Percentiles rank a stretch among this genome's conserved stretches.
Evolutionary conservation across 2,113 vertebrate species (phyloP).

Genomic region (Xiphophorus maculatus): DNA sequence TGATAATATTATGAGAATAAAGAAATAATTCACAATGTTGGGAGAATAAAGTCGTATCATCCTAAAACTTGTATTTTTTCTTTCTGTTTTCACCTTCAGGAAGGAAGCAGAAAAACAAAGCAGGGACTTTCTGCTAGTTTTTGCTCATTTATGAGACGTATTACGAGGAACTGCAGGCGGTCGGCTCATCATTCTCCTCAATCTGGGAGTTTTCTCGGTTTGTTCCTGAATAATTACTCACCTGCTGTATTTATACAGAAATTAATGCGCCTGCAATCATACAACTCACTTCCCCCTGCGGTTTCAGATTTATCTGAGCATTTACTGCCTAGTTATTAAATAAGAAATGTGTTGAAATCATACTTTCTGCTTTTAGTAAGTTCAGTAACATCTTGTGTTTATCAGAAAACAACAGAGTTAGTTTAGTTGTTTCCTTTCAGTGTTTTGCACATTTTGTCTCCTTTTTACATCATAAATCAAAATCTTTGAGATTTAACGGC

Average conservation of each 20-base stretch:
- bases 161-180: not conserved
- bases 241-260: not conserved
- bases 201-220: not conserved
- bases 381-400: not conserved
- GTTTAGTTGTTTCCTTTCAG: not conserved
- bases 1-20: too few relatives aligned
- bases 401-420: not conserved
- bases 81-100: not conserved
- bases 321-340: constrained; percentile 1
- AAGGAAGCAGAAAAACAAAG: not conserved
- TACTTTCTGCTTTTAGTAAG: not conserved
- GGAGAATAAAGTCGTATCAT: not conserved
- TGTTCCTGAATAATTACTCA: not conserved
- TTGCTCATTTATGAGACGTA: not conserved
- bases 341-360: not conserved
- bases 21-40: too few relatives aligned
- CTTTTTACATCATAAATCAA: too few relatives aligned
- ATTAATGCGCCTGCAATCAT: not conserved
- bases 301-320: not conserved
- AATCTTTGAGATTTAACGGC: too few relatives aligned
- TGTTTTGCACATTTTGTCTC: not conserved
- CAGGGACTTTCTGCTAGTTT: not conserved
- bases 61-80: not conserved
- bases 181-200: not conserved
- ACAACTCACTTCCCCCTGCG: not conserved